These are phyloP conservation scores for Mesoclemmys tuberculata DNA, from an alignment of 2,113 vertebrate species.

Conservation along the genomic window DNA sequence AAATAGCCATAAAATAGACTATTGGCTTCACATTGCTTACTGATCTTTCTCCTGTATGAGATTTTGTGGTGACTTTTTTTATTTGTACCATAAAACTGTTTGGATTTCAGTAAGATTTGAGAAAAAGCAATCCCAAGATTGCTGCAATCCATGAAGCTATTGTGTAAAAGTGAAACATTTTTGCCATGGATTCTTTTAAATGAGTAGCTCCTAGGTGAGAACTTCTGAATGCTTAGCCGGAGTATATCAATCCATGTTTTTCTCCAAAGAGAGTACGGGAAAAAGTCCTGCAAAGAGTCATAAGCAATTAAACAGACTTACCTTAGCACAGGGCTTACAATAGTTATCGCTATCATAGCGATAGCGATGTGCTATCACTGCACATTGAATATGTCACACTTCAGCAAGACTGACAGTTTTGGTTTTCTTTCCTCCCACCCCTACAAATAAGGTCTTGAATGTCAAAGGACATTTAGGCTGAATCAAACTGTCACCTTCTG, in stretches of 20 bases:
- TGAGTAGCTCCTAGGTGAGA: not conserved
- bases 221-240: not conserved
- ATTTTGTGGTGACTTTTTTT: not conserved
- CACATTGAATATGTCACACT: not conserved
- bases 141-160: not conserved
- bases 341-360: not conserved
- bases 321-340: not conserved
- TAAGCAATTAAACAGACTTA: not conserved
- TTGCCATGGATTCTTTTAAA: not conserved
- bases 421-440: not conserved
- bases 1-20: not conserved
- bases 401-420: not conserved
- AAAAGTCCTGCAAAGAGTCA: not conserved
- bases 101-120: not conserved
- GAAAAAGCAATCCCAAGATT: not conserved
- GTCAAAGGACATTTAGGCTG: not conserved
- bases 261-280: not conserved
- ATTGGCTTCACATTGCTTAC: not conserved
- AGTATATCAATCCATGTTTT: not conserved
- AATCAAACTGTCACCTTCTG: not conserved
- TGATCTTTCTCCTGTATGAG: not conserved
- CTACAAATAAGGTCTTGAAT: slow-evolving; percentile 34
- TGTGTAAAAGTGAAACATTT: rapidly evolving
- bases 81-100: not conserved
- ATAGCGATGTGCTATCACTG: not conserved